These are phyloP conservation scores for Euspilapteryx auroguttella DNA, from an alignment of 2,888 invertebrate species.

Conservation along the genomic window DNA sequence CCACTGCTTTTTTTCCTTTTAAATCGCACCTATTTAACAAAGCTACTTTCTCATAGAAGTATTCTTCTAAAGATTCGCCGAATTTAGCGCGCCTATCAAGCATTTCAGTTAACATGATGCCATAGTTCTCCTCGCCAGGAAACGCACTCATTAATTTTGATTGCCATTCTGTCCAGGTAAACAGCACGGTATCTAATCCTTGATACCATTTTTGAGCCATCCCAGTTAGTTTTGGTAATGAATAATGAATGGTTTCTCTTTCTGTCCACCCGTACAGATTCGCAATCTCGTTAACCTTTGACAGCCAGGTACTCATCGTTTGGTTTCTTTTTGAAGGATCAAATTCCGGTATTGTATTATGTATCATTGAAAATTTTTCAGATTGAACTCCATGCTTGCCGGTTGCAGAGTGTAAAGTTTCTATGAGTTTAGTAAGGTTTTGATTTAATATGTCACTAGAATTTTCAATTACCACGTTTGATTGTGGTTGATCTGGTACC, in stretches of 20 bases:
- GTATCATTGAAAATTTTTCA: not conserved
- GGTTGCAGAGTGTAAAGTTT: not conserved
- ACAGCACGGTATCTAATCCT: slow-evolving; percentile 1
- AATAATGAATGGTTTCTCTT: slow-evolving; percentile 2
- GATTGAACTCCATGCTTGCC: too few relatives aligned
- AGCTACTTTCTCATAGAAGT: slow-evolving; percentile 3
- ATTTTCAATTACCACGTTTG: too few relatives aligned
- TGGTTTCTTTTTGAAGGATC: slow-evolving; percentile 1
- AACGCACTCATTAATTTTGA: slow-evolving; percentile 1
- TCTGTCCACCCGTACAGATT: slow-evolving; percentile 4
- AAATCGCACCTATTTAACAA: slow-evolving; percentile 3
- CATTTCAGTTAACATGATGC: slow-evolving; percentile 1
- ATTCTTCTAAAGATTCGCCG: slow-evolving; percentile 2
- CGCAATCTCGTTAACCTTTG: slow-evolving; percentile 4
- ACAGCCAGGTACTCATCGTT: slow-evolving; percentile 3
- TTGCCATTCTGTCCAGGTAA: slow-evolving; percentile 2
- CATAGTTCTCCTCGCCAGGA: slow-evolving; percentile 3
- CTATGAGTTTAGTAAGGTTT: not conserved
- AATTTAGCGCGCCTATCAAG: not conserved
- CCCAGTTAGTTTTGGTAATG: slow-evolving; percentile 5
- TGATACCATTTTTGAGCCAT: slow-evolving; percentile 5
- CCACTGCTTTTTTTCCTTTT: slow-evolving; percentile 1
- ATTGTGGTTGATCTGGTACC: too few relatives aligned
- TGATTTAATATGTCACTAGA: too few relatives aligned
- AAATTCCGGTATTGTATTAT: slow-evolving; percentile 3